These are phyloP conservation scores for Monarcha castaneiventris DNA, from an alignment of 2,113 vertebrate genomes.

Conservation along the genomic window DNA sequence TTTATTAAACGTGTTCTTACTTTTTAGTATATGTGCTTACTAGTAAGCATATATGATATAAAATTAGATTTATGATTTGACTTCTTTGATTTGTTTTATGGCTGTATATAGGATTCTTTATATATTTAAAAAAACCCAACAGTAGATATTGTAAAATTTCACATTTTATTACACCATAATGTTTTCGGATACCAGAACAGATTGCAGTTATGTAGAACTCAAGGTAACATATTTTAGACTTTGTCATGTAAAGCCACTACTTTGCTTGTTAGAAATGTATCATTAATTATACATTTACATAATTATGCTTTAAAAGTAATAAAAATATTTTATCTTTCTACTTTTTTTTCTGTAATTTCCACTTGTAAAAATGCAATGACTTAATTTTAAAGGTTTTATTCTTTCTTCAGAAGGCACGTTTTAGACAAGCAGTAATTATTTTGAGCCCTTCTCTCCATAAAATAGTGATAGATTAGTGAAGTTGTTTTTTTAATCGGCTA, in stretches of 20 bases:
- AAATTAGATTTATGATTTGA: background rate
- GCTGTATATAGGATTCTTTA: background rate
- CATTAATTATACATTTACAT: conserved; percentile 6
- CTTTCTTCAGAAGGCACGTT: conserved; percentile 7
- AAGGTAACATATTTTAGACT: background rate
- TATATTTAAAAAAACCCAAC: background rate
- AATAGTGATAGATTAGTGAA: background rate
- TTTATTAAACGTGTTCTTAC: background rate
- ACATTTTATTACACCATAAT: background rate
- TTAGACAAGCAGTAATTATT: background rate
- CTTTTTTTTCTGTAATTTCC: background rate
- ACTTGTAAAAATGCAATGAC: conserved; percentile 10
- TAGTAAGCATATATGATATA: background rate
- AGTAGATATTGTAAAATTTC: background rate
- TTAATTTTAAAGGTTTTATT: background rate
- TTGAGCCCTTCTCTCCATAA: background rate
- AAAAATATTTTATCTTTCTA: conserved; percentile 1
- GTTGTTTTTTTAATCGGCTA: background rate
- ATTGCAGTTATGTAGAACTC: background rate
- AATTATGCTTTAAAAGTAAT: background rate
- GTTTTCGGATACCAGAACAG: background rate
- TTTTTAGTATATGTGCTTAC: background rate
- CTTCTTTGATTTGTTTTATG: background rate
- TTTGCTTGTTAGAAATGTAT: background rate
- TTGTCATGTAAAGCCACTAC: background rate